Percentiles rank a stretch among this genome's conserved stretches.
phyloP scores from a whole-genome alignment of 2,797 vertebrate genomes.

The Malacoctenus gilli region DNA sequence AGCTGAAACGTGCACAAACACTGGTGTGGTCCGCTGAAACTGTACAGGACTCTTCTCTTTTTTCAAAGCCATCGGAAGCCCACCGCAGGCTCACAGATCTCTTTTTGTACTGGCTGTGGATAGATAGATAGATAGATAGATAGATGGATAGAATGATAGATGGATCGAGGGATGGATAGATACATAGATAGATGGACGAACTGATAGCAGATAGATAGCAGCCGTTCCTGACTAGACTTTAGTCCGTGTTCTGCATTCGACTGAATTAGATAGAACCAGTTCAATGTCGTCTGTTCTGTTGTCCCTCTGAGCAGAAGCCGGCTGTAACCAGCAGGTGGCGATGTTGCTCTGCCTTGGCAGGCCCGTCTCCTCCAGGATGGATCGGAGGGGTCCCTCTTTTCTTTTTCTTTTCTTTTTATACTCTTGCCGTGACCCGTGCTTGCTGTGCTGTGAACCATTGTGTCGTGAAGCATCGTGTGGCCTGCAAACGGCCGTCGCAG shows the following conservation, averaged over 20 bases:
- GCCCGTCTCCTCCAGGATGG: conserved; percentile 4
- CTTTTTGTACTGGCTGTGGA: conserved; percentile 62
- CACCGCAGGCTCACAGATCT: conserved; percentile 36
- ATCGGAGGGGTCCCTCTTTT: too few species aligned
- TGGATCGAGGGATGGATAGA: conserved; percentile 13
- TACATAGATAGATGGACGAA: conserved; percentile 20
- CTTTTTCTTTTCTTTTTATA: conserved; percentile 58
- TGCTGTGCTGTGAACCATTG: conserved; percentile 65
- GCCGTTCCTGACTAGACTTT: conserved; percentile 41
- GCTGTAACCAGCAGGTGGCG: conserved; percentile 62
- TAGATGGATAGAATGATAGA: conserved; percentile 22
- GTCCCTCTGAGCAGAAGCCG: conserved; percentile 44
- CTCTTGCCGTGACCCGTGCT: conserved; percentile 63
- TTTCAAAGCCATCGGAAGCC: conserved; percentile 66
- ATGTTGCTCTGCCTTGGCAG: conserved; percentile 53
- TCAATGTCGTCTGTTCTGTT: conserved; percentile 57
- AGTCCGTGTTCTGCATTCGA: conserved; percentile 57
- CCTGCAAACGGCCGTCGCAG: conserved; percentile 22
- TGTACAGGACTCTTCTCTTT: conserved; percentile 56
- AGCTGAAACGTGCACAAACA: conserved; percentile 42
- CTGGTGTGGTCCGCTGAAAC: conserved; percentile 51
- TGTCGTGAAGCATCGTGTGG: conserved; percentile 74
- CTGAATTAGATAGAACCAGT: conserved; percentile 52
- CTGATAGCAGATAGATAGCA: conserved; percentile 37
- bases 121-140: conserved; percentile 23